Evolutionary conservation across 2,888 invertebrate genomes (phyloP), one percentile per base, ranked within the genome.

Genomic region (Ryuthela nishihirai): DNA sequence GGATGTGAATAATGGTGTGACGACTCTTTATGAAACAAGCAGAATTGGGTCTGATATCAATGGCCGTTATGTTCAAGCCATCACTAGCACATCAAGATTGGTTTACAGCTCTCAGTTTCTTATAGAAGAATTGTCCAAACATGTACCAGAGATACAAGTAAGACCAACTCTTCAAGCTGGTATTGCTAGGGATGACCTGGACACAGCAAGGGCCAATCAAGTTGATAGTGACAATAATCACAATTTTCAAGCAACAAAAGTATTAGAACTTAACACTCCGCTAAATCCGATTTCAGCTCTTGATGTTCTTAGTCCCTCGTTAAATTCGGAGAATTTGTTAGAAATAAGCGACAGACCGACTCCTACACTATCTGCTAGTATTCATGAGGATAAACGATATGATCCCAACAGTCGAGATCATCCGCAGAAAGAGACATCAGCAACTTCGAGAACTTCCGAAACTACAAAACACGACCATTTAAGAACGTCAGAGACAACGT

Each of bases 11-110:
- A 40, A 65, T 39, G 45, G 62, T 3, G 49, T 40, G 10, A 46
- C 49, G 17, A 66, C 61, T 17, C 15, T 65, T 5, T 49, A 65
- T 29, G 54, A 50, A 12, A 63, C 58, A 3, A 59, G 62, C 23
- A 42, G 54, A 9, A 61, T 64, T 45, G 60, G 54, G 40, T 63
- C 61, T 17, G 46, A 63, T 39, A 53, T 64, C 23, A 50, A 64
- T 25, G 67, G 65, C 18, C 54, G 44, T n/a, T 55, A 52, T 18
- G 32, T 47, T 7, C 62, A 62, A 20, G 46, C 54, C 2, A 25
- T 52, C n/a, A 54, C 54, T 38, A 35, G 23, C 10, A 49, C 54
- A n/a, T 54, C 54, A 12, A 25, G 35, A 20, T 23, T 53, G 7
- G 25, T 53, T 12, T 25, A 32, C 29, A 42, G 36, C 23, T 17